These are phyloP conservation scores for Cephus sareptanus DNA, from an alignment of 2,888 invertebrate species.

Conservation along the genomic window DNA sequence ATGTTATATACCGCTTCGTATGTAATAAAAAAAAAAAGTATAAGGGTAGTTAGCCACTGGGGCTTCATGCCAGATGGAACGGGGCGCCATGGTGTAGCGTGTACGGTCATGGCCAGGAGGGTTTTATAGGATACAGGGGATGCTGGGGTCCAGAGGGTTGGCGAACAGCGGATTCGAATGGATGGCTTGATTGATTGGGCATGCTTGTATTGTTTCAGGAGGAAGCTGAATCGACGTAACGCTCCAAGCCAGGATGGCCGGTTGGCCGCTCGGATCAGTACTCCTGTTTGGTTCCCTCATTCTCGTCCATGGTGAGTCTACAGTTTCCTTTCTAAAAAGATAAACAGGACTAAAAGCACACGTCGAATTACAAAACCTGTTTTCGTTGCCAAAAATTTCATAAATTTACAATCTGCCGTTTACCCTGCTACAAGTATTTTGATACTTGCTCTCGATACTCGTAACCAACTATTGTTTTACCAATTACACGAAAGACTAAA, in stretches of 20 bases:
- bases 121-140: conserved; percentile 25
- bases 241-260: conserved; percentile 62
- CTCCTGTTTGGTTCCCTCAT: conserved; percentile 61
- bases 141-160: conserved; percentile 8
- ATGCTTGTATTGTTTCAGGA: conserved; percentile 65
- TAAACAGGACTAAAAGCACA: neutral
- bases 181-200: conserved; percentile 63
- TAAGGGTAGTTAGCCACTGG: conserved; percentile 22
- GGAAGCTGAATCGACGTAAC: conserved; percentile 66
- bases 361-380: neutral
- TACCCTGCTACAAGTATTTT: too few relatives aligned
- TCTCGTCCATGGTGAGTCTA: conserved; percentile 61
- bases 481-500: neutral
- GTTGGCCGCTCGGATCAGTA: conserved; percentile 60
- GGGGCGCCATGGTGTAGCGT: conserved; percentile 30
- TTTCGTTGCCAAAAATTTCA: too few relatives aligned
- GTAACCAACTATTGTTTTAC: neutral
- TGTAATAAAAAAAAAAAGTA: conserved; percentile 2
- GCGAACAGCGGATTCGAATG: conserved; percentile 48
- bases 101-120: conserved; percentile 38
- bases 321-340: neutral
- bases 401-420: too few relatives aligned
- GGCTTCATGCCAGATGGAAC: conserved; percentile 17
- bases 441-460: neutral
- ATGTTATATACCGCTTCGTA: neutral